Base-by-base conservation (phyloP, 2,888 invertebrate species). In the Onchidella celtica region DNA sequence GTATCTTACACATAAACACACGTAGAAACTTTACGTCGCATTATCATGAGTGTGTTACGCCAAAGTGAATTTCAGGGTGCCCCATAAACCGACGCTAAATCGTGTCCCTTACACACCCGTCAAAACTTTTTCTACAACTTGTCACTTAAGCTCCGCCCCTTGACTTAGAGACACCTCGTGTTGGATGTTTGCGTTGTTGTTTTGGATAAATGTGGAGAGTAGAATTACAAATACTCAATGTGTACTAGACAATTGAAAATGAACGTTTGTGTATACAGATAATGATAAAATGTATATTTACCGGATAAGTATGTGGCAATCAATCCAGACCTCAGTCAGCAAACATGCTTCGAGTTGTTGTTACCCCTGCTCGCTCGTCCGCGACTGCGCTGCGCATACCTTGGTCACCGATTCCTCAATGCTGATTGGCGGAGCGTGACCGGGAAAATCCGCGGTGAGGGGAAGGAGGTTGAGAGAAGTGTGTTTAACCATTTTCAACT, bases 361-460 rank as follows among this genome's bases (percentile, higher is more conserved):
- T 63, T 40, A 63, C 61, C 34, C 21, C 27, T 65, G 75, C 38
- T 61, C n/a, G n/a, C n/a, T n/a, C 65, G 40, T 3, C n/a, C 40
- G 40, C 17, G 40, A 61, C 63, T 38, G 47, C 63, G 63, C 11
- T 11, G 36, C 11, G 9, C 27, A 32, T 63, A 63, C 63, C 14
- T 59, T 63, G 65, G 61, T 65, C 61, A 38, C 63, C 74, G 21
- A 27, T 38, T 29, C 32, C n/a, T 72, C 34, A n/a, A 61, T 47
- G 75, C 47, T 40, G 75, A 47, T 65, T 75, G 65, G 65, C 21
- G 75, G 63, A 36, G 75, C 75, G 75, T 75, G 65, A 75, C 75
- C 75, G 36, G 29, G 65, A 29, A 63, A 38, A 38, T 27, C 38
- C 14, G 29, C 4, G 14, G 40, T 11, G 47, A 21, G 17, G 59